Conservation (phyloP, 2,888 invertebrate genomes). For the Pollenia griseotomentosa region DNA sequence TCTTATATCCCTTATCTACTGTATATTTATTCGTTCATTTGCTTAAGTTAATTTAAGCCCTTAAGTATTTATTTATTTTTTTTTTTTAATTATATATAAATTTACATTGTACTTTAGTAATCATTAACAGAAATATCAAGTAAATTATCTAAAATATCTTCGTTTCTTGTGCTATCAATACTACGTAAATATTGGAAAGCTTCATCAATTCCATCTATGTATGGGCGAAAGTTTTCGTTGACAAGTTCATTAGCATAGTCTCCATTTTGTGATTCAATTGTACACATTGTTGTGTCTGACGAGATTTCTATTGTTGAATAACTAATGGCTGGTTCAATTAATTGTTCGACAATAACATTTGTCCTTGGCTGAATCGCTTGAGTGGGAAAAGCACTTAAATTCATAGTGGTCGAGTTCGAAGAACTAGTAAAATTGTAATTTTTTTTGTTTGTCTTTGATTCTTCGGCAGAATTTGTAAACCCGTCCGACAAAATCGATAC, state of each 20-base stretch:
- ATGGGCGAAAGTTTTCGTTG: constrained; percentile 77
- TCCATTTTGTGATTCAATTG: constrained; percentile 39
- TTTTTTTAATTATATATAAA: constrained; percentile 2
- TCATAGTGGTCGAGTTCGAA: constrained; percentile 43
- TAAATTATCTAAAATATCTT: constrained; percentile 81
- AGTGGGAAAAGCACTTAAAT: constrained; percentile 49
- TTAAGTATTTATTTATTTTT: not conserved
- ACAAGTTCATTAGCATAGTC: constrained; percentile 72
- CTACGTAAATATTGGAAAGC: constrained; percentile 80
- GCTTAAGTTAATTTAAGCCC: too few species aligned
- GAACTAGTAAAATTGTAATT: constrained; percentile 11
- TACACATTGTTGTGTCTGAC: constrained; percentile 47
- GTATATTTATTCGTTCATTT: too few species aligned
- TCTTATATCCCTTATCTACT: too few species aligned
- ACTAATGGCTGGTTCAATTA: constrained; percentile 72
- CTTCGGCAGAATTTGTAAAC: constrained; percentile 1
- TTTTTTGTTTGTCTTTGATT: constrained; percentile 29
- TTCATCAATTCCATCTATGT: constrained; percentile 80
- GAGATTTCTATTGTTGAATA: constrained; percentile 46
- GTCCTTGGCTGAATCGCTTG: constrained; percentile 69
- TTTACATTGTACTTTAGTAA: constrained; percentile 74
- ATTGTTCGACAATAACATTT: constrained; percentile 78
- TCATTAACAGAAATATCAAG: constrained; percentile 81
- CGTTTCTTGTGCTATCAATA: constrained; percentile 78
- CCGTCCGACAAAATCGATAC: constrained; percentile 58